Evolutionary conservation across 1,140 invertebrate species (phyloP).

Genomic region (Drosophila teissieri): DNA sequence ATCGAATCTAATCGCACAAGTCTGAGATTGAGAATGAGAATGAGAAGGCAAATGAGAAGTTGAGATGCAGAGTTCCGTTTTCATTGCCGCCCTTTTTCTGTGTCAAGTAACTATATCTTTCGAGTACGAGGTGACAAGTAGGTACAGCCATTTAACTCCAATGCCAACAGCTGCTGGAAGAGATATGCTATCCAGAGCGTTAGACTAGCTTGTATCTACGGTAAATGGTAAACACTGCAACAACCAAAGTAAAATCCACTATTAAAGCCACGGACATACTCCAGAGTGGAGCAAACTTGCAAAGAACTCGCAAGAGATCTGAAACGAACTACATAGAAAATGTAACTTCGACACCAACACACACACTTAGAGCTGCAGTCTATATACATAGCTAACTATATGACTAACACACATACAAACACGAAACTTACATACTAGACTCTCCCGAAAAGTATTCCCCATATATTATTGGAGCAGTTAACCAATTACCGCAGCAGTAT

Average conservation of each 20-base stretch:
- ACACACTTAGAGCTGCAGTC: conserved; percentile 30
- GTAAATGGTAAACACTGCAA: conserved; percentile 55
- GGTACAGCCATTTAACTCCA: conserved; percentile 54
- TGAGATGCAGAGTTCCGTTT: conserved; percentile 29
- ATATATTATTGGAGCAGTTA: conserved; percentile 43
- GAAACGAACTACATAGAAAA: conserved; percentile 43
- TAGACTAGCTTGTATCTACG: conserved; percentile 60
- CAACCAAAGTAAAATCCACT: conserved; percentile 32
- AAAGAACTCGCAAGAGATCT: conserved; percentile 40
- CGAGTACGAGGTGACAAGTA: conserved; percentile 65
- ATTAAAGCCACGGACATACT: conserved; percentile 21
- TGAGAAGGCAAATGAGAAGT: conserved; percentile 14
- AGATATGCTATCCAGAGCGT: conserved; percentile 32
- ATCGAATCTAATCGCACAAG: conserved; percentile 17
- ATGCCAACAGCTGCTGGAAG: conserved; percentile 15
- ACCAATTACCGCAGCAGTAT: conserved; percentile 46
- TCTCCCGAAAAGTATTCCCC: conserved; percentile 24
- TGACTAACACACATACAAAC: conserved; percentile 3
- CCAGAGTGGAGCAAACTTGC: conserved; percentile 19
- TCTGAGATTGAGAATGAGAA: conserved; percentile 32
- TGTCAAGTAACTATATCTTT: conserved; percentile 59
- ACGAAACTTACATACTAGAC: conserved; percentile 28
- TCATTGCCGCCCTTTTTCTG: conserved; percentile 28
- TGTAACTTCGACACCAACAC: conserved; percentile 27
- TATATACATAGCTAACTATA: conserved; percentile 12